Evolutionary conservation across 2,797 vertebrate species (phyloP).

Genomic region (Salarias fasciatus): DNA sequence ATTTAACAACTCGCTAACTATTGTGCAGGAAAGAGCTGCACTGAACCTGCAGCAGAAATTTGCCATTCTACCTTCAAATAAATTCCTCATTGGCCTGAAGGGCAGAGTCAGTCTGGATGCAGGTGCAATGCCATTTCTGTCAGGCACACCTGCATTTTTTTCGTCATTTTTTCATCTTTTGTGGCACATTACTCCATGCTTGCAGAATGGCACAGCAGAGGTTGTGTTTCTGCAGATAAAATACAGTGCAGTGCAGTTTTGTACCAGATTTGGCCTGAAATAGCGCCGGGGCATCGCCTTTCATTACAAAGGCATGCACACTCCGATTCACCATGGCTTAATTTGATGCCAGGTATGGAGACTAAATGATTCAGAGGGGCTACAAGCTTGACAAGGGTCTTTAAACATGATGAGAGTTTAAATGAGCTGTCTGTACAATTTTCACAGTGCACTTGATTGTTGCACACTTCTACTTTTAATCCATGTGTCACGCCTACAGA

Average conservation of each 20-base stretch:
- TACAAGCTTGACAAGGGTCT: conserved; percentile 8
- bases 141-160: conserved; percentile 32
- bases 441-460: background rate
- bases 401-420: conserved; percentile 4
- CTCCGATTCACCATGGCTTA: conserved; percentile 12
- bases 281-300: conserved; percentile 9
- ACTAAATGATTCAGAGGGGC: conserved; percentile 8
- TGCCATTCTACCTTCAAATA: conserved; percentile 4
- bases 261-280: conserved; percentile 31
- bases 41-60: conserved; percentile 6
- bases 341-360: conserved; percentile 3
- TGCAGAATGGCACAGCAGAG: conserved; percentile 20
- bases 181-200: conserved; percentile 18
- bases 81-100: conserved; percentile 22
- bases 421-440: background rate
- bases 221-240: conserved; percentile 41
- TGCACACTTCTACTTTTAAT: no score
- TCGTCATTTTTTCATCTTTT: conserved; percentile 21
- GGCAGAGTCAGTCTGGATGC: conserved; percentile 29
- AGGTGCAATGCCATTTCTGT: conserved; percentile 27
- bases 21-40: conserved; percentile 12
- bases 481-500: no score
- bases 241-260: conserved; percentile 13
- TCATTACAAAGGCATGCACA: conserved; percentile 21
- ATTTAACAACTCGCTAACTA: conserved; percentile 23